Evolutionary conservation across 2,797 vertebrate genomes (phyloP).

Genomic region (Natrix natrix): DNA sequence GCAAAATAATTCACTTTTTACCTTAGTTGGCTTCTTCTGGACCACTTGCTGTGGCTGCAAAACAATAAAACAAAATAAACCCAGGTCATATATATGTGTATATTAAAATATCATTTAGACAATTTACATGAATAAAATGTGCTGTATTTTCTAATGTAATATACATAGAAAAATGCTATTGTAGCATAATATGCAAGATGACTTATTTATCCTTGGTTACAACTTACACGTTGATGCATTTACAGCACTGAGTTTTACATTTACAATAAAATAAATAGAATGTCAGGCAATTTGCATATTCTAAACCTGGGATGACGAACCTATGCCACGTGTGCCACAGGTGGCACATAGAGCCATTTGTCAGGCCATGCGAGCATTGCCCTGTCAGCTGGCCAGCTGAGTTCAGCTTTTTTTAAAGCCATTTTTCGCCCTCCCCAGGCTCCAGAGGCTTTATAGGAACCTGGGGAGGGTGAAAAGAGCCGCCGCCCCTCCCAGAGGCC

Average conservation of each 20-base stretch:
- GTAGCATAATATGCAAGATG: not conserved
- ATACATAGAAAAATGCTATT: conserved; percentile 7
- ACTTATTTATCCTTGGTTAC: not conserved
- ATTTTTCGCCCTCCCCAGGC: too few species aligned
- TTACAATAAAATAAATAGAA: not conserved
- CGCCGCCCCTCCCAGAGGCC: too few species aligned
- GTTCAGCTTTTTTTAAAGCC: too few species aligned
- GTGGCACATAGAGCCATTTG: too few species aligned
- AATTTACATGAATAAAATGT: conserved; percentile 42
- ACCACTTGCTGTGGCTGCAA: conserved; percentile 91
- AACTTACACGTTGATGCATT: not conserved
- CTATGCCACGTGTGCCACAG: too few species aligned
- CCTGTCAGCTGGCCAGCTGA: too few species aligned
- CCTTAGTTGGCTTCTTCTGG: conserved; percentile 93
- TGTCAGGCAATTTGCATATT: not conserved
- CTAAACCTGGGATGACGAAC: not conserved
- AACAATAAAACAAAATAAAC: conserved; percentile 31
- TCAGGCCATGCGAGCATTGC: too few species aligned
- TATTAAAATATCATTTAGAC: conserved; percentile 27
- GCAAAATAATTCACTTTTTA: conserved; percentile 66
- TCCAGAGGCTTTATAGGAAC: too few species aligned
- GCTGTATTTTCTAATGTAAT: not conserved
- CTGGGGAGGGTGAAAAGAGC: too few species aligned
- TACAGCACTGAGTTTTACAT: not conserved
- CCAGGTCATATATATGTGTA: conserved; percentile 3